phyloP scores from a whole-genome alignment of 2,113 vertebrate genomes.

The Calypte anna region DNA sequence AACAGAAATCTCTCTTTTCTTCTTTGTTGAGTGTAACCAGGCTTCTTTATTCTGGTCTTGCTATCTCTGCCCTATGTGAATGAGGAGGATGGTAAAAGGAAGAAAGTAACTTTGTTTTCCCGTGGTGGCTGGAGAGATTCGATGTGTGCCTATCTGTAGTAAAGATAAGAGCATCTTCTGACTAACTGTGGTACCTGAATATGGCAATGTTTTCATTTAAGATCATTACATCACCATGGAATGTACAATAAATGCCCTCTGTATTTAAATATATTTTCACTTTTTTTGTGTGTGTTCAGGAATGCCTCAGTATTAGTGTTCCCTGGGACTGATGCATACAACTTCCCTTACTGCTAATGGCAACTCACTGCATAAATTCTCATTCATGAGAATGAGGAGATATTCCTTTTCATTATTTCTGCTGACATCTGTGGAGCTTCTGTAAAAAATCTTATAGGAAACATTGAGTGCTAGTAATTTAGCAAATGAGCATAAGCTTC shows the following conservation, averaged over 20 bases:
- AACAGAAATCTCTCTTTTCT: not conserved
- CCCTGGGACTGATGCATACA: not conserved
- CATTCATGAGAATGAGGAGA: not conserved
- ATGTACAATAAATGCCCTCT: not conserved
- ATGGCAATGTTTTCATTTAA: not conserved
- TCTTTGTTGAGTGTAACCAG: not conserved
- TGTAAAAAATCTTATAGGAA: not conserved
- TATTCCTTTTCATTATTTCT: conserved; percentile 5
- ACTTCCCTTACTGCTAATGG: not conserved
- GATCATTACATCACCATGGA: not conserved
- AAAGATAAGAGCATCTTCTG: not conserved
- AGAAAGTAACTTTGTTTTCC: not conserved
- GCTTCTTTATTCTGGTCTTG: not conserved
- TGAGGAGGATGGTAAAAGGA: not conserved
- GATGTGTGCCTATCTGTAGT: not conserved
- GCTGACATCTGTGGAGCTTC: not conserved
- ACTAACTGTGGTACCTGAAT: not conserved
- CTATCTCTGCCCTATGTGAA: not conserved
- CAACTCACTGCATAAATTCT: not conserved
- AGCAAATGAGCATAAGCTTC: conserved; percentile 4
- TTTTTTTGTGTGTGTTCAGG: not conserved
- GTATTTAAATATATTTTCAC: not conserved
- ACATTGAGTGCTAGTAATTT: not conserved
- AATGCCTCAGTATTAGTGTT: not conserved
- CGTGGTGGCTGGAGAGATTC: not conserved